These are phyloP conservation scores for Rhynchopsitta pachyrhyncha DNA, from an alignment of 2,113 vertebrate genomes.

Conservation along the genomic window DNA sequence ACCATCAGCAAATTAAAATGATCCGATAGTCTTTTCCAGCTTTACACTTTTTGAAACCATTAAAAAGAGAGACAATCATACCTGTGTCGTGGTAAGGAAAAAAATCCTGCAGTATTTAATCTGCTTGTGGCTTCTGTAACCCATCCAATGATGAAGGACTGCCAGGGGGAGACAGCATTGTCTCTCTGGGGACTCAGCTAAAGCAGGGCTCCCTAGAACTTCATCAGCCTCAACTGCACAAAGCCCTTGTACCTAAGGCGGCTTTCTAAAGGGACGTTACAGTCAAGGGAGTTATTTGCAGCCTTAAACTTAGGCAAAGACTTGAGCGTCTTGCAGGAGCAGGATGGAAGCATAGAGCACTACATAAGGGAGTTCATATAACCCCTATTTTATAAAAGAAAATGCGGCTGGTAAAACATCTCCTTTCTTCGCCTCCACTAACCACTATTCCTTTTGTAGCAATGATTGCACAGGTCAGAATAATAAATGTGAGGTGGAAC, in stretches of 20 bases:
- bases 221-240: neutral
- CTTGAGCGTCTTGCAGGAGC: neutral
- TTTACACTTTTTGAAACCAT: neutral
- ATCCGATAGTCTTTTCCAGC: neutral
- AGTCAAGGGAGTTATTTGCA: neutral
- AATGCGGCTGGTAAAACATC: neutral
- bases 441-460: neutral
- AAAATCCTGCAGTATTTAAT: neutral
- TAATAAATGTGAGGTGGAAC: neutral
- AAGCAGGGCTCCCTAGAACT: neutral
- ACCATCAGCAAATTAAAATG: neutral
- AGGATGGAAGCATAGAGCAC: neutral
- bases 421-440: neutral
- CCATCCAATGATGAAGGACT: neutral
- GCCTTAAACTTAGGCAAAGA: neutral
- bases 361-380: neutral
- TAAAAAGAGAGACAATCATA: neutral
- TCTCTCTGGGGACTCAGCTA: neutral
- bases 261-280: neutral
- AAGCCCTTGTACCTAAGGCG: neutral
- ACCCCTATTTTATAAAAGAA: neutral
- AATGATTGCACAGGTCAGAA: neutral
- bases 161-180: neutral
- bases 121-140: neutral
- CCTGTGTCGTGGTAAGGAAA: neutral